Conservation (phyloP, 1,140 invertebrate species). For the Bombus soroeensis region DNA sequence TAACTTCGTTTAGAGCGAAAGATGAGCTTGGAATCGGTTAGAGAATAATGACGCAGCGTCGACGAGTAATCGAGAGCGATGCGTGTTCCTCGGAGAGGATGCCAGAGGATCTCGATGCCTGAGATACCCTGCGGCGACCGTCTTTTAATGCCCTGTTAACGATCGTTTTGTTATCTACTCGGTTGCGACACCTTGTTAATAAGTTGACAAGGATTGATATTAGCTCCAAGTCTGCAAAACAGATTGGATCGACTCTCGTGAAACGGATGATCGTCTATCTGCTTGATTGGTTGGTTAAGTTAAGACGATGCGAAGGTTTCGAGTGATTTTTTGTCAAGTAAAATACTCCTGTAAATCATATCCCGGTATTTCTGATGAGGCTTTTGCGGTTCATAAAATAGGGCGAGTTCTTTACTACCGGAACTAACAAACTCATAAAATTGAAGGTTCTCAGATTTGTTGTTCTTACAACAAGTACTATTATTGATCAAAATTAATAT, state of each 20-base stretch:
- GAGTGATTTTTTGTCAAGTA: not conserved
- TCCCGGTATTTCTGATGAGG: too few species aligned
- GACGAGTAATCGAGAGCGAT: slow-evolving; percentile 14
- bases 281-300: not conserved
- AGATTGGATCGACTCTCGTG: not conserved
- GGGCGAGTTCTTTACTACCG: too few species aligned
- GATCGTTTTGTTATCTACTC: slow-evolving; percentile 3
- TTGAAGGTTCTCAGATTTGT: not conserved
- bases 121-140: slow-evolving; percentile 4
- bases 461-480: not conserved
- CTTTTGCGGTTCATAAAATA: too few species aligned
- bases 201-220: slow-evolving; percentile 3
- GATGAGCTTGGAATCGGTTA: not conserved
- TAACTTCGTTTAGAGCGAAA: not conserved
- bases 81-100: not conserved
- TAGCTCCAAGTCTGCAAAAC: not conserved
- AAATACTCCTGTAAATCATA: too few species aligned
- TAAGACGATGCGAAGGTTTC: not conserved
- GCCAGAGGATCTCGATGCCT: not conserved
- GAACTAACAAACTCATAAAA: too few species aligned
- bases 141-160: slow-evolving; percentile 26
- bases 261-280: not conserved
- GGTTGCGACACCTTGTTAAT: slow-evolving; percentile 16
- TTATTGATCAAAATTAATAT: not conserved
- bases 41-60: slow-evolving; percentile 21